Base-by-base conservation (phyloP, 2,113 vertebrate genomes). In the Hippocampus guttulatus region DNA sequence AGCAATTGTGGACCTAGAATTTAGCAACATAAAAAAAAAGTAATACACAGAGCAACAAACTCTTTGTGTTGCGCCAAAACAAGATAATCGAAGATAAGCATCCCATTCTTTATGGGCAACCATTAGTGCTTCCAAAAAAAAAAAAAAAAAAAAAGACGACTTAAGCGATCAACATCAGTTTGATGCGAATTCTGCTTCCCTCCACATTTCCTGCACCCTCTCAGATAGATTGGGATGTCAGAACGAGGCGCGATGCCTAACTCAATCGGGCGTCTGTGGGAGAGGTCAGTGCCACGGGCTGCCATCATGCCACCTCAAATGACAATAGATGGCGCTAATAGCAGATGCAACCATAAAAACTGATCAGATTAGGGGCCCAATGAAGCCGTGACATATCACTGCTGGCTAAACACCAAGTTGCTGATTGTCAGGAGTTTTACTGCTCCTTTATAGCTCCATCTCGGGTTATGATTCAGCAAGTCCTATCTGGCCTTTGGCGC, bases 281-380 rank as follows among this genome's bases (percentile, higher is more conserved):
- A 64, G 82, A 83, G 89, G 88, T 88, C 87, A 82, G 84, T 63
- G 85, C 85, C 81, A 88, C 70, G 21, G 82, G 86, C 86, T 81
- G 82, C 88, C 81, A 75, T 78, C 68, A 71, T 80, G 85, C 77
- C 83, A 82, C 80, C 86, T 88, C 73, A 88, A 90, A 89, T 86
- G 84, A 90, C 82, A 87, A 90, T 88, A 61, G 82, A 90, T 87
- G 86, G 87, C 52, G 33, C 70, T 83, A 88, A 90, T 90, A 88
- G 87, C 75, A 70, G 76, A 64, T 82, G 73, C 81, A 83, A 76
- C 85, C 84, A 88, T 88, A 86, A 88, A 86, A 73, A 80, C 70
- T 88, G 81, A 91, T 91, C 81, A 81, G 88, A 90, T 91, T 86
- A 90, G 73, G 79, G 58, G 66, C 67, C 52, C 88, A 89, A 87